Conservation (phyloP, 2,888 invertebrate genomes). For the Tillus elongatus region DNA sequence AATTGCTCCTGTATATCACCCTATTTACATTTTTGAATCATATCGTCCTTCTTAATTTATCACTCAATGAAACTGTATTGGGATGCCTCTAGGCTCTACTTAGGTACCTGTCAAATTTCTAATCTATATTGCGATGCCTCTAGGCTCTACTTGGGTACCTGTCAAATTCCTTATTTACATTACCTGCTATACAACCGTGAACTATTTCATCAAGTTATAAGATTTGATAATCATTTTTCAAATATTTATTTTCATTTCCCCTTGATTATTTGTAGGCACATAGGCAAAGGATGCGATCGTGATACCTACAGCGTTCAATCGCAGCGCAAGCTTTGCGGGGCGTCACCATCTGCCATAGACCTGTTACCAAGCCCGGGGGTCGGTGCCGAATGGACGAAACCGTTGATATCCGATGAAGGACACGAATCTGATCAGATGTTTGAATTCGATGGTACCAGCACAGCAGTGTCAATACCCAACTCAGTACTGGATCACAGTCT, state of each 20-base stretch:
- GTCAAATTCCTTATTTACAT: too few relatives aligned
- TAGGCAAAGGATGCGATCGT: constrained; percentile 92
- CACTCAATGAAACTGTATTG: too few relatives aligned
- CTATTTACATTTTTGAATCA: too few relatives aligned
- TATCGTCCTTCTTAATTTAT: too few relatives aligned
- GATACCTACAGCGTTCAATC: constrained; percentile 84
- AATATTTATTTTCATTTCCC: not conserved
- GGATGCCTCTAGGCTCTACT: too few relatives aligned
- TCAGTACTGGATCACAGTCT: constrained; percentile 67
- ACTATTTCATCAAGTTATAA: too few relatives aligned
- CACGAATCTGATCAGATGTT: constrained; percentile 84
- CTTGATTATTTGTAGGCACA: constrained; percentile 53
- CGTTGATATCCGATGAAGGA: constrained; percentile 72
- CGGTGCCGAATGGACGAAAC: constrained; percentile 73
- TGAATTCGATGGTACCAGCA: constrained; percentile 86
- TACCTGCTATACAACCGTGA: too few relatives aligned
- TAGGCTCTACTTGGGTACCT: too few relatives aligned
- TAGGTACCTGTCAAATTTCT: too few relatives aligned
- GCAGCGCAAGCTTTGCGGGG: constrained; percentile 78
- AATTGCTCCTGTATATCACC: too few relatives aligned
- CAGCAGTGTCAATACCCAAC: constrained; percentile 77
- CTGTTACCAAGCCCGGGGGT: constrained; percentile 74
- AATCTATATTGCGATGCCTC: too few relatives aligned
- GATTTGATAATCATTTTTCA: too few relatives aligned
- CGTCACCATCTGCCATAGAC: constrained; percentile 75